A percentile compares a stretch with the other conserved stretches of the same genome.
phyloP scores from a whole-genome alignment of 2,797 vertebrate species.

The Aphelocoma californica region DNA sequence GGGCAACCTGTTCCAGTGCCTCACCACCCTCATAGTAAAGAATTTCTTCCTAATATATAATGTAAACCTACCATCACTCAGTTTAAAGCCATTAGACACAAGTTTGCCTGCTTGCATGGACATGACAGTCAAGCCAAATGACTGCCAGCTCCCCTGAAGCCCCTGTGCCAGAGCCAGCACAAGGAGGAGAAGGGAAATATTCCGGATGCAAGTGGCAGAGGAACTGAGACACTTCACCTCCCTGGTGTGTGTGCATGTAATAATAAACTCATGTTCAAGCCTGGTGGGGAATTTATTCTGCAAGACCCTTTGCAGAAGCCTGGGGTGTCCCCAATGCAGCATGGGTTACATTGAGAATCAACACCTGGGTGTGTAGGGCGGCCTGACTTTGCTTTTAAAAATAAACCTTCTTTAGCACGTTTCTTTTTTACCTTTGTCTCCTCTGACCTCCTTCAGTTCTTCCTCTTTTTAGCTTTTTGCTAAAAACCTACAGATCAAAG shows the following conservation, averaged over 20 bases:
- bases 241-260: neutral
- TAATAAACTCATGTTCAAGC: neutral
- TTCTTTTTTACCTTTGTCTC: neutral
- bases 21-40: neutral
- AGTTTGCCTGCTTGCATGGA: neutral
- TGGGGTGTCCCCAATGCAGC: neutral
- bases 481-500: neutral
- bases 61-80: neutral
- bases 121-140: neutral
- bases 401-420: neutral
- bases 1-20: neutral
- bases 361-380: neutral
- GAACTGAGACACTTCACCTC: neutral
- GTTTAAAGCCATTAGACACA: neutral
- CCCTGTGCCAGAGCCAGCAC: neutral
- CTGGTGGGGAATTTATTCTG: neutral
- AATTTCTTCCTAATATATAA: neutral
- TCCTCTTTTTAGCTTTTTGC: neutral
- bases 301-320: neutral
- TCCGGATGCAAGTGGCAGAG: neutral
- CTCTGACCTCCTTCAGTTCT: neutral
- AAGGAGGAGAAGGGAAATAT: neutral
- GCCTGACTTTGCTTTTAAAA: neutral
- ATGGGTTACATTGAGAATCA: neutral
- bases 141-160: neutral